Evolutionary conservation across 2,113 vertebrate species (phyloP).

Genomic region (Oreocharis arfaki): DNA sequence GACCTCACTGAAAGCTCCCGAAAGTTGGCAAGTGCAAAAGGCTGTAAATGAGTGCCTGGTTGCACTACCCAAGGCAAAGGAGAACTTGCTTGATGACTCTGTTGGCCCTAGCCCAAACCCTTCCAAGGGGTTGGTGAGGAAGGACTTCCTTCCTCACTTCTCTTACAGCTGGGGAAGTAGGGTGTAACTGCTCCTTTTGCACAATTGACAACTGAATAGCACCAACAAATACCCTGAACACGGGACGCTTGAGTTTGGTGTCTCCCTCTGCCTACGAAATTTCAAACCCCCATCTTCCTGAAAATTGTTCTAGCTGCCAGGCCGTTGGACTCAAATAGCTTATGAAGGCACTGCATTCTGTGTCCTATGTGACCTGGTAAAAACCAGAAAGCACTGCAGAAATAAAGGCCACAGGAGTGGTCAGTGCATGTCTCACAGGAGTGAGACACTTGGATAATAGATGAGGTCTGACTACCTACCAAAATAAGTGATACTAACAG

Average conservation of each 20-base stretch:
- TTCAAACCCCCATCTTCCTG: not conserved
- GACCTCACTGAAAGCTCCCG: not conserved
- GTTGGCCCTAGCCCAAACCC: not conserved
- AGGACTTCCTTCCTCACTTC: not conserved
- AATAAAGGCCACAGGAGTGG: not conserved
- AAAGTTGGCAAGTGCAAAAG: not conserved
- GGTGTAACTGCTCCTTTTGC: not conserved
- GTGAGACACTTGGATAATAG: not conserved
- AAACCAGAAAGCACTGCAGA: not conserved
- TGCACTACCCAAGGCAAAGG: not conserved
- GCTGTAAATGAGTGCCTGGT: not conserved
- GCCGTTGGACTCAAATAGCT: not conserved
- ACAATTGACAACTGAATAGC: rapidly evolving
- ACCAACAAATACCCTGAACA: not conserved
- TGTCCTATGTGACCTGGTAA: not conserved
- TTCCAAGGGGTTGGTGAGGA: no score
- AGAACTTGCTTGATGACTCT: not conserved
- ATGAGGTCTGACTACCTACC: not conserved
- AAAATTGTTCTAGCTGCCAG: not conserved
- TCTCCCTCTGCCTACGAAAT: not conserved
- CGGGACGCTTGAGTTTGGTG: not conserved
- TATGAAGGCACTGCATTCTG: not conserved
- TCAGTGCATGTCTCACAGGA: not conserved
- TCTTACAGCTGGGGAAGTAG: not conserved
- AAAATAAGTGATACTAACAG: not conserved